Conservation (phyloP, 2,888 invertebrate species). For the Drosophila rellima region DNA sequence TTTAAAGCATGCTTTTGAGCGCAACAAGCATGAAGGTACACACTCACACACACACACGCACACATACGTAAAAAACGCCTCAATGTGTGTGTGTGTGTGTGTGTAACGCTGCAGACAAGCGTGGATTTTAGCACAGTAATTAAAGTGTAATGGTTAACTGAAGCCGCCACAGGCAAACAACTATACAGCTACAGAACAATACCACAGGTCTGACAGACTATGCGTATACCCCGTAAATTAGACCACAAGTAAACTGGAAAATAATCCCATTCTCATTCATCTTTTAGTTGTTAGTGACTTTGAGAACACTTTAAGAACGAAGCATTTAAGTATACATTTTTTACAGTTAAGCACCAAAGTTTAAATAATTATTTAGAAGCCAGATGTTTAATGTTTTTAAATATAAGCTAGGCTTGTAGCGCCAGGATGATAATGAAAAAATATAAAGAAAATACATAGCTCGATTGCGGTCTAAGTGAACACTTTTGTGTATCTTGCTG, state of each 20-base stretch:
- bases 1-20: constrained; percentile 67
- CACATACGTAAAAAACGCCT: background rate
- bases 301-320: too few species aligned
- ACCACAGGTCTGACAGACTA: background rate
- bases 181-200: constrained; percentile 5
- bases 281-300: too few species aligned
- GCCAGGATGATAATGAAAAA: too few species aligned
- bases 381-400: too few species aligned
- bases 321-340: too few species aligned
- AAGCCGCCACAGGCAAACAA: constrained; percentile 50
- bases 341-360: too few species aligned
- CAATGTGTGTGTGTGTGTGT: constrained; percentile 48
- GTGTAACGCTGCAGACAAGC: constrained; percentile 60
- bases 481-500: too few species aligned
- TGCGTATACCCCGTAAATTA: constrained; percentile 26
- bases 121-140: constrained; percentile 75
- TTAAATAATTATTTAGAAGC: too few species aligned
- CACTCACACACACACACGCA: constrained; percentile 6
- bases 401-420: too few species aligned
- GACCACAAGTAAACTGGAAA: background rate
- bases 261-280: background rate
- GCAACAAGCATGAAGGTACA: constrained; percentile 59
- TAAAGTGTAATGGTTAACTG: constrained; percentile 72
- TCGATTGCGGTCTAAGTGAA: background rate
- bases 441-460: too few species aligned